phyloP scores from a whole-genome alignment of 1,140 invertebrate species.

The Drosophila virilis region DNA sequence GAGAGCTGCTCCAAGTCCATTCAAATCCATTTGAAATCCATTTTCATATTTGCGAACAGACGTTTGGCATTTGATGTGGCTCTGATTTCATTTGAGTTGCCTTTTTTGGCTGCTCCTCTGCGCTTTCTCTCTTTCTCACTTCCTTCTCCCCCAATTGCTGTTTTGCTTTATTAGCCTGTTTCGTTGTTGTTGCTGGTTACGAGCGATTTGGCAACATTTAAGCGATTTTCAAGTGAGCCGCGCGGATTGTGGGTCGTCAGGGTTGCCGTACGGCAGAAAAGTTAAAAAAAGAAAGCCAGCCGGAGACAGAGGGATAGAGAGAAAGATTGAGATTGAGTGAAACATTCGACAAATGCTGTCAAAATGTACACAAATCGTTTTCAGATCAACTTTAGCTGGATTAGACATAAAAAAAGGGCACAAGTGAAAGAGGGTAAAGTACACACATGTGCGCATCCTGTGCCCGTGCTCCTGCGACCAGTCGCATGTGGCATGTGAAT shows the following conservation, averaged over 20 bases:
- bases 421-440: background rate
- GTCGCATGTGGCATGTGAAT: background rate
- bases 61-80: slow-evolving; percentile 47
- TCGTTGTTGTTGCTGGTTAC: slow-evolving; percentile 52
- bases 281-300: background rate
- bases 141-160: background rate
- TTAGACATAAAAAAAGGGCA: too few species aligned
- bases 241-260: background rate
- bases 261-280: background rate
- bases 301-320: slow-evolving; percentile 28
- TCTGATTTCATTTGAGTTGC: slow-evolving; percentile 65
- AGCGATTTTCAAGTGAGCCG: slow-evolving; percentile 52
- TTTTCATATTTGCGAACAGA: slow-evolving; percentile 66
- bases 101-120: slow-evolving; percentile 34
- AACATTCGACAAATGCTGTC: slow-evolving; percentile 34
- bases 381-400: slow-evolving; percentile 35
- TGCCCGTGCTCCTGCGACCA: background rate
- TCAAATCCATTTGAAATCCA: slow-evolving; percentile 40
- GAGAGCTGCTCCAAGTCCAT: slow-evolving; percentile 3
- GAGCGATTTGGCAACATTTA: slow-evolving; percentile 53
- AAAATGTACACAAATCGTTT: slow-evolving; percentile 70
- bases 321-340: slow-evolving; percentile 7
- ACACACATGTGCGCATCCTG: background rate
- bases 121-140: too few species aligned
- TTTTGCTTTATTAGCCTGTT: slow-evolving; percentile 56